Conservation (phyloP, 2,888 invertebrate genomes). For the Criorhina ranunculi region DNA sequence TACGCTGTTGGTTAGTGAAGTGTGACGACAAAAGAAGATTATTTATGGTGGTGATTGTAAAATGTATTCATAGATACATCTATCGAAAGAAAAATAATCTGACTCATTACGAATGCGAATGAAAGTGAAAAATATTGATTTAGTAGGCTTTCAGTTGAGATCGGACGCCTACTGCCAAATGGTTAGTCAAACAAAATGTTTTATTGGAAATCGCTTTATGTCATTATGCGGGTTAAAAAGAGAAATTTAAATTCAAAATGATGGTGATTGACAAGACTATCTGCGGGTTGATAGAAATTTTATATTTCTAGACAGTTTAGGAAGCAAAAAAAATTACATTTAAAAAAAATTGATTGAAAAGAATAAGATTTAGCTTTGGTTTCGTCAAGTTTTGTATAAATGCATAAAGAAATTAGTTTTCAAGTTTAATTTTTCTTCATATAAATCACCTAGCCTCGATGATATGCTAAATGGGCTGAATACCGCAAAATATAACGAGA, state of each 20-base stretch:
- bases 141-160: neutral
- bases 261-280: slow-evolving; percentile 13
- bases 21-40: neutral
- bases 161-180: slow-evolving; percentile 1
- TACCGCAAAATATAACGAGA: too few relatives aligned
- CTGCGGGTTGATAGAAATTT: slow-evolving; percentile 6
- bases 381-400: too few relatives aligned
- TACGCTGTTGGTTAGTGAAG: neutral
- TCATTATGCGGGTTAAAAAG: slow-evolving; percentile 1
- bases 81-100: neutral
- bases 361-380: too few relatives aligned
- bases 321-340: too few relatives aligned
- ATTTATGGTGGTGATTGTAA: neutral
- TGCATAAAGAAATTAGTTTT: too few relatives aligned
- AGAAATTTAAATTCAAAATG: slow-evolving; percentile 15
- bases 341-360: too few relatives aligned
- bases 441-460: too few relatives aligned
- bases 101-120: slow-evolving; percentile 8
- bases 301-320: slow-evolving; percentile 7
- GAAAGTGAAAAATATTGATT: slow-evolving; percentile 34
- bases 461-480: too few relatives aligned
- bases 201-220: slow-evolving; percentile 6
- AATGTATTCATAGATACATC: neutral
- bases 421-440: too few relatives aligned
- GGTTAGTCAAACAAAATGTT: neutral